Conservation (phyloP, 2,113 vertebrate species). For the Notothenia coriiceps region DNA sequence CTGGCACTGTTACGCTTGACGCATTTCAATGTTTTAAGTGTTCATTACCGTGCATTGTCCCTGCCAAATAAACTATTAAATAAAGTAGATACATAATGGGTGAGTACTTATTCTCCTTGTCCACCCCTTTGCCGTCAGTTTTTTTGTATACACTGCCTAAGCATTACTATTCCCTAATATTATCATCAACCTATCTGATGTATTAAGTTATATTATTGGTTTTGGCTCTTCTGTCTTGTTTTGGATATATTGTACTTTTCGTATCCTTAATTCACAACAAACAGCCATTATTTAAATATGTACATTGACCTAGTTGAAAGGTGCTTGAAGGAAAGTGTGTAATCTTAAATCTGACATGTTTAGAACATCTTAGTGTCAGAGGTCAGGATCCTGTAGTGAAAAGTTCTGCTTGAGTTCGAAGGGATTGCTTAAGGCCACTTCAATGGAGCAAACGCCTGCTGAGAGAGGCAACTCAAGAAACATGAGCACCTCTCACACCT, state of each 20-base stretch:
- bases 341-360: conserved; percentile 22
- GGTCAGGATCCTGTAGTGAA: conserved; percentile 41
- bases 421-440: conserved; percentile 47
- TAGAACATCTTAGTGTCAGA: conserved; percentile 46
- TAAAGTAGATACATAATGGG: no score
- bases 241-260: not conserved
- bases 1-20: no score
- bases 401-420: conserved; percentile 26
- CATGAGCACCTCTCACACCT: conserved; percentile 50
- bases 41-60: no score
- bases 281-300: not conserved
- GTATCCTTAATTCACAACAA: not conserved
- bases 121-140: no score
- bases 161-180: no score
- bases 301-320: not conserved
- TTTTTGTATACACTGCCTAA: no score
- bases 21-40: no score
- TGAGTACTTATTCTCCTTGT: no score
- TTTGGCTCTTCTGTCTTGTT: not conserved
- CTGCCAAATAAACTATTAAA: no score
- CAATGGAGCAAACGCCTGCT: conserved; percentile 44
- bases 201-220: not conserved
- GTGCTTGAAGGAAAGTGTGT: not conserved
- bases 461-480: conserved; percentile 60
- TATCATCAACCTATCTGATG: no score